Evolutionary conservation across 2,888 invertebrate genomes (phyloP).

Genomic region (Chaetoderma sp.): DNA sequence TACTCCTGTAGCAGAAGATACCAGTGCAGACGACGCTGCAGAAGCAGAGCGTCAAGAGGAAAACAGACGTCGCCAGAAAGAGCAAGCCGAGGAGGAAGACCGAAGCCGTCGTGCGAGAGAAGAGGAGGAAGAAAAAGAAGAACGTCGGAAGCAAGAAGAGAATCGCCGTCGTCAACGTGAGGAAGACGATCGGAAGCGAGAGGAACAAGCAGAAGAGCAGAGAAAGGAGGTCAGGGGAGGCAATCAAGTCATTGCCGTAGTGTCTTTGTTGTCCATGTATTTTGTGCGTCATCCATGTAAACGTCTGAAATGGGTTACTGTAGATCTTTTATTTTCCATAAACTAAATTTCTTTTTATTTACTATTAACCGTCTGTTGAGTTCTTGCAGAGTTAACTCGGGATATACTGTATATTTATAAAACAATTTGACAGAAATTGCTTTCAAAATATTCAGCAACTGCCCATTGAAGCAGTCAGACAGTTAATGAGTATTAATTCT

Average conservation of each 20-base stretch:
- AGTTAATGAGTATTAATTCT: too few relatives aligned
- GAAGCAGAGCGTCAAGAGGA: slow-evolving; percentile 16
- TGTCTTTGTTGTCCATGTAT: not conserved
- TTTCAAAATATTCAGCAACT: too few relatives aligned
- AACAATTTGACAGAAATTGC: too few relatives aligned
- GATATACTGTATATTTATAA: too few relatives aligned
- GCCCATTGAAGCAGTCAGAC: too few relatives aligned
- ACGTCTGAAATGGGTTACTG: not conserved
- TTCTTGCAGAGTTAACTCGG: too few relatives aligned
- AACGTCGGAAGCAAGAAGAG: slow-evolving; percentile 1
- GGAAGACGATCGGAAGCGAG: slow-evolving; percentile 4
- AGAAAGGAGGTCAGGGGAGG: not conserved
- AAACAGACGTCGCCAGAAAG: slow-evolving; percentile 9
- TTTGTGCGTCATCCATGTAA: not conserved
- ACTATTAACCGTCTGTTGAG: too few relatives aligned
- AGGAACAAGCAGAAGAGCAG: not conserved
- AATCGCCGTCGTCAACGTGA: not conserved
- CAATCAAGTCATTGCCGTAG: not conserved
- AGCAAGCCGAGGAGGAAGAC: slow-evolving; percentile 1
- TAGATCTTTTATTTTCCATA: not conserved
- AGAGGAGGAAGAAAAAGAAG: not conserved
- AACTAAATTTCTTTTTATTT: too few relatives aligned
- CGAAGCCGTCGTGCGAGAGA: not conserved
- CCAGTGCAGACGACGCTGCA: slow-evolving; percentile 7
- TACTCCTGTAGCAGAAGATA: not conserved